These are phyloP conservation scores for Toxonevra muliebris DNA, from an alignment of 2,888 invertebrate genomes.

Conservation along the genomic window DNA sequence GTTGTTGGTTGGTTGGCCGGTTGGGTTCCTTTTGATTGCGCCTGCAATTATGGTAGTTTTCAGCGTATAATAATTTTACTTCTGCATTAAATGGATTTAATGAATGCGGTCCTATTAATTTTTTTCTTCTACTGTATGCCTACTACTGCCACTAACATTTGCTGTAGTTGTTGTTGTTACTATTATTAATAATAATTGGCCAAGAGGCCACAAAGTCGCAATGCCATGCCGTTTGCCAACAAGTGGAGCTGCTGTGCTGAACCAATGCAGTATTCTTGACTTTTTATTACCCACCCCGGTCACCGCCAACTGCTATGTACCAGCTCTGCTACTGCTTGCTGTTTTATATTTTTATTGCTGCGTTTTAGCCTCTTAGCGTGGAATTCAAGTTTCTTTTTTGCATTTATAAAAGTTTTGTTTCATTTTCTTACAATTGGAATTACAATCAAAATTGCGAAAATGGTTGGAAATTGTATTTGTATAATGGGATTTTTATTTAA, in stretches of 20 bases:
- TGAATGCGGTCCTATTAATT: constrained; percentile 61
- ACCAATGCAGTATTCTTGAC: not conserved
- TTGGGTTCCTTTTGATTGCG: constrained; percentile 33
- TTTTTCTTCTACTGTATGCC: constrained; percentile 29
- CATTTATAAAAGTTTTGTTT: constrained; percentile 9
- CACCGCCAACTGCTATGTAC: not conserved
- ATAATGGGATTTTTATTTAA: constrained; percentile 34
- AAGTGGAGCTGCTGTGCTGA: not conserved
- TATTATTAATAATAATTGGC: constrained; percentile 34
- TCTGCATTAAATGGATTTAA: constrained; percentile 61
- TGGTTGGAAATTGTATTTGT: constrained; percentile 37
- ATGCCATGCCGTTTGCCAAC: constrained; percentile 6
- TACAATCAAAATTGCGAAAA: constrained; percentile 32
- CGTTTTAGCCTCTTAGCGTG: not conserved
- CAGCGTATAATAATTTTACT: constrained; percentile 58
- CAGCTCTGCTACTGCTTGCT: not conserved
- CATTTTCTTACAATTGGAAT: constrained; percentile 7
- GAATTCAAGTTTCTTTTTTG: no score
- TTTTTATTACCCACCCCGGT: not conserved
- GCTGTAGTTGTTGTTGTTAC: constrained; percentile 34
- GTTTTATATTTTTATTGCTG: not conserved
- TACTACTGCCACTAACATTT: constrained; percentile 31
- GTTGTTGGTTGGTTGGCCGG: not conserved
- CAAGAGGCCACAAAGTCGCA: constrained; percentile 18
- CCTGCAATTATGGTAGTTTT: constrained; percentile 57